These are phyloP conservation scores for Meandrina meandrites DNA, from an alignment of 92 coral and sea anemone species.

Conservation along the genomic window DNA sequence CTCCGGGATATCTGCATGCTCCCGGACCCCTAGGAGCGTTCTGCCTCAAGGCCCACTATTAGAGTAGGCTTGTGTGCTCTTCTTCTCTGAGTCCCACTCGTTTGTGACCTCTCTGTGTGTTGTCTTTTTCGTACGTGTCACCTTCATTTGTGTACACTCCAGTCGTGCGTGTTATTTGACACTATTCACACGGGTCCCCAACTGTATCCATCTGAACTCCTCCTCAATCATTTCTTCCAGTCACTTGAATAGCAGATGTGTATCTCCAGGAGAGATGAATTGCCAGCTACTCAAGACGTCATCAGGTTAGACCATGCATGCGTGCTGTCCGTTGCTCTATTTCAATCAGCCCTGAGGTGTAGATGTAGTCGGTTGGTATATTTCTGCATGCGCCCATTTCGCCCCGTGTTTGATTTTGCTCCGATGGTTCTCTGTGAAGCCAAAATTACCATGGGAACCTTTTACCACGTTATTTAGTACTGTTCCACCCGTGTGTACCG, in stretches of 20 bases:
- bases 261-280: constrained; percentile 86
- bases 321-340: background rate
- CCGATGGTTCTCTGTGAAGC: background rate
- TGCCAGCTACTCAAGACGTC: constrained; percentile 76
- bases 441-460: background rate
- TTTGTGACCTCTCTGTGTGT: background rate
- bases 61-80: background rate
- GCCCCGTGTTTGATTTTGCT: background rate
- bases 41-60: no score
- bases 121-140: constrained; percentile 7
- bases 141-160: constrained; percentile 26
- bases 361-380: background rate
- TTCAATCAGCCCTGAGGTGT: background rate
- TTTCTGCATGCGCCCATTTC: background rate
- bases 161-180: background rate
- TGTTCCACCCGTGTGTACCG: background rate
- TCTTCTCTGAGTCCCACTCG: background rate
- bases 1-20: background rate
- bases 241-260: constrained; percentile 71
- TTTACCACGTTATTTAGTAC: background rate
- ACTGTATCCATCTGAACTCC: constrained; percentile 14
- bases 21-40: background rate
- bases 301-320: constrained; percentile 59
- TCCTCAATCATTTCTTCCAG: constrained; percentile 54
- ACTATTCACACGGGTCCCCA: constrained; percentile 15